Conservation (phyloP, 1,140 invertebrate species). For the Conopomorpha cramerella region DNA sequence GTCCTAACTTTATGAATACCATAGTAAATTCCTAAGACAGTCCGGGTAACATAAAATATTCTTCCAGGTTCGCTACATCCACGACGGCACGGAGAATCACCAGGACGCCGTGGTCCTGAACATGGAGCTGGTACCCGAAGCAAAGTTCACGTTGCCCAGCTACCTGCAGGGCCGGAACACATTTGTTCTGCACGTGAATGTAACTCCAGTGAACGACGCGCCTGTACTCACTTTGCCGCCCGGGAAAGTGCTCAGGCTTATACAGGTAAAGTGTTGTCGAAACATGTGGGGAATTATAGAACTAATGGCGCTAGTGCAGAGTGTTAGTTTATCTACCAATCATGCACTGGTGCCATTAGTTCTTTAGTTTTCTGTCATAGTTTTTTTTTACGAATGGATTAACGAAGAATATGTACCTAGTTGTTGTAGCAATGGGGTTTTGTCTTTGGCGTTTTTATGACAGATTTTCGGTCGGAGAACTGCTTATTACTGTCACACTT, state of each 20-base stretch:
- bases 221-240: constrained; percentile 77
- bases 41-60: too few species aligned
- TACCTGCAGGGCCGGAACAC: constrained; percentile 83
- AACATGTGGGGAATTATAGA: not conserved
- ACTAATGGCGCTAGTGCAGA: too few species aligned
- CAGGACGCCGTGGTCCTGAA: constrained; percentile 85
- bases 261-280: constrained; percentile 63
- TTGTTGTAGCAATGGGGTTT: not conserved
- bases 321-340: too few species aligned
- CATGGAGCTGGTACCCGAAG: constrained; percentile 74
- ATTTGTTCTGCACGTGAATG: constrained; percentile 83
- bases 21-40: too few species aligned
- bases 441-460: not conserved
- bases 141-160: constrained; percentile 77
- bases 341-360: not conserved
- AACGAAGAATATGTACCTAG: not conserved
- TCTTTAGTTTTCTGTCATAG: constrained; percentile 1
- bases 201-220: constrained; percentile 87
- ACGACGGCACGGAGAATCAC: constrained; percentile 86
- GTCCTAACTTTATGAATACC: too few species aligned
- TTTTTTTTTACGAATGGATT: not conserved
- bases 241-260: constrained; percentile 75
- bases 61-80: constrained; percentile 82
- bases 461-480: too few species aligned
- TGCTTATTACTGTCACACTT: not conserved